A percentile compares a stretch with the other conserved stretches of the same genome.
Conservation (phyloP, 92 coral and sea anemone species). For the Pocillopora meandrina region DNA sequence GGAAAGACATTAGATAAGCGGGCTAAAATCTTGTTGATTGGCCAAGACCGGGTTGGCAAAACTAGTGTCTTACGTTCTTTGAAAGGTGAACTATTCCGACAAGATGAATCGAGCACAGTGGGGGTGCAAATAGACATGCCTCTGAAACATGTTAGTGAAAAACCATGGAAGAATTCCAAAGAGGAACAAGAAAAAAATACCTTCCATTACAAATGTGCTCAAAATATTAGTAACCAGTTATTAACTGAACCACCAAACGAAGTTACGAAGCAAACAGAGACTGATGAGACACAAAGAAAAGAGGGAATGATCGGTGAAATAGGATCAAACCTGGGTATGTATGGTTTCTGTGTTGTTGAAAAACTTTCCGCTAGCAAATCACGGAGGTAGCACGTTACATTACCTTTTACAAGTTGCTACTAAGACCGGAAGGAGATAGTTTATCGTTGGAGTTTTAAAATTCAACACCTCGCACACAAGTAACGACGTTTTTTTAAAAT, state of each 20-base stretch:
- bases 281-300: background rate
- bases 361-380: too few relatives aligned
- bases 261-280: background rate
- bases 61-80: constrained; percentile 1
- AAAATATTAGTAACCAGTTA: background rate
- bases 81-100: background rate
- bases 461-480: too few relatives aligned
- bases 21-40: background rate
- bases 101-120: constrained; percentile 2
- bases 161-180: constrained; percentile 3
- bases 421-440: too few relatives aligned
- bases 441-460: too few relatives aligned
- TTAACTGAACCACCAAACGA: background rate
- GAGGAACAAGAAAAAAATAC: constrained; percentile 2
- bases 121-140: background rate
- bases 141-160: background rate
- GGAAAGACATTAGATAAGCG: background rate
- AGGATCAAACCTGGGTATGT: background rate
- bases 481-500: too few relatives aligned
- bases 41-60: constrained; percentile 12
- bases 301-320: background rate
- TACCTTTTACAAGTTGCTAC: too few relatives aligned
- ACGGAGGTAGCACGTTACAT: too few relatives aligned
- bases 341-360: too few relatives aligned
- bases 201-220: background rate